These are phyloP conservation scores for Neoascia interrupta DNA, from an alignment of 2,888 invertebrate genomes.

Conservation along the genomic window DNA sequence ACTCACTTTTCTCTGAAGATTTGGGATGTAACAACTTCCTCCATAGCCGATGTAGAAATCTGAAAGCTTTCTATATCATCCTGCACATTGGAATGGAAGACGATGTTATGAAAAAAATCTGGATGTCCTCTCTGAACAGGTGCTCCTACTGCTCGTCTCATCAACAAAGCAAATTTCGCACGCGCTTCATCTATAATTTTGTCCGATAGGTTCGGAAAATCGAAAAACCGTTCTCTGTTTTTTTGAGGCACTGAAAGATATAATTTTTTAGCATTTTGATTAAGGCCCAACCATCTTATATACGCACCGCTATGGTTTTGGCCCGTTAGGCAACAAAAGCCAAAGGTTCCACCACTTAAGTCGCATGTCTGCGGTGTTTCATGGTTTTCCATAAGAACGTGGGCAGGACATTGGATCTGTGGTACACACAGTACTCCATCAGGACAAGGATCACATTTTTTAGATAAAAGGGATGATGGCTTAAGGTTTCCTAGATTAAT, in stretches of 20 bases:
- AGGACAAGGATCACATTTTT: constrained; percentile 79
- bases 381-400: constrained; percentile 79
- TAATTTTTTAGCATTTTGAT: background rate
- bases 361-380: constrained; percentile 81
- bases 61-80: constrained; percentile 79
- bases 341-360: constrained; percentile 79
- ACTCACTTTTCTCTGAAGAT: constrained; percentile 80
- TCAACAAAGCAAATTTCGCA: constrained; percentile 77
- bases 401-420: constrained; percentile 85
- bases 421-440: constrained; percentile 82
- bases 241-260: constrained; percentile 5
- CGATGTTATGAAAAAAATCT: constrained; percentile 77
- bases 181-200: constrained; percentile 75
- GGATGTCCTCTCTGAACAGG: constrained; percentile 77
- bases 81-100: constrained; percentile 76
- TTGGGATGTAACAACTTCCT: constrained; percentile 81
- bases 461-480: constrained; percentile 23
- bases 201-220: constrained; percentile 23
- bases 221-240: constrained; percentile 8
- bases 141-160: constrained; percentile 76
- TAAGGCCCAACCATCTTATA: background rate
- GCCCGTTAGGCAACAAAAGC: constrained; percentile 84
- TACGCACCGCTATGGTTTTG: constrained; percentile 81
- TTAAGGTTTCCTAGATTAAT: background rate
- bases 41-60: constrained; percentile 80